Evolutionary conservation across 2,797 vertebrate species (phyloP).

Genomic region (Enoplosus armatus): DNA sequence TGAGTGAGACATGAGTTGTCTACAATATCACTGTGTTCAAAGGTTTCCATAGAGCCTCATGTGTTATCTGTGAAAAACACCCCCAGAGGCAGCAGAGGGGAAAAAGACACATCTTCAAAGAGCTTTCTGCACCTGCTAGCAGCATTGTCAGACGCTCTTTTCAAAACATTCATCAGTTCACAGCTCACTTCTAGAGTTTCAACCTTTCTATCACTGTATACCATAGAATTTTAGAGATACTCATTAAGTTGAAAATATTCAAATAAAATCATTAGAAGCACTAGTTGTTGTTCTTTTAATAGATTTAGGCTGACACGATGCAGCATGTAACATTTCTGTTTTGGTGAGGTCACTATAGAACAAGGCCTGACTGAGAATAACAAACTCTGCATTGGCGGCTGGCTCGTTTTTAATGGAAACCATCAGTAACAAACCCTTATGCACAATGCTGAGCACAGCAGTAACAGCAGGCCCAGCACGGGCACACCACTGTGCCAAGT

Average conservation of each 20-base stretch:
- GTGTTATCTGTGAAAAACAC: conserved; percentile 42
- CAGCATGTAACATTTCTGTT: conserved; percentile 5
- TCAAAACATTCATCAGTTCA: conserved; percentile 23
- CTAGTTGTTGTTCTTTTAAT: no score
- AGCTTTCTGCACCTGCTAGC: conserved; percentile 29
- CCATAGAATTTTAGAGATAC: background rate
- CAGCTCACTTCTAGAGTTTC: conserved; percentile 33
- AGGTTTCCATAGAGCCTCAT: conserved; percentile 46
- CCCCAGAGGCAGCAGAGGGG: conserved; percentile 32
- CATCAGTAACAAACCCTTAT: conserved; percentile 31
- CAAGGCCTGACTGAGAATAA: conserved; percentile 20
- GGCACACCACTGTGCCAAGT: conserved; percentile 54
- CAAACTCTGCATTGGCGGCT: conserved; percentile 29
- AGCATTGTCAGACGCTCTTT: conserved; percentile 30
- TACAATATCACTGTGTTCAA: conserved; percentile 55
- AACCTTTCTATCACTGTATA: conserved; percentile 8
- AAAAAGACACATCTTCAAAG: conserved; percentile 48
- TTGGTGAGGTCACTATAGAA: conserved; percentile 17
- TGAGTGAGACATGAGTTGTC: conserved; percentile 42
- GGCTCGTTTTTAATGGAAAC: conserved; percentile 50
- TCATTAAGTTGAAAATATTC: background rate
- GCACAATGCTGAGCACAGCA: conserved; percentile 52
- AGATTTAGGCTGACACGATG: background rate
- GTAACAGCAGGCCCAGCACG: conserved; percentile 52
- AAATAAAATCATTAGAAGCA: no score